Evolutionary conservation across 37 sponge, comb jelly and placozoan species (phyloP).

Genomic region (Cliona cf. orientalis): DNA sequence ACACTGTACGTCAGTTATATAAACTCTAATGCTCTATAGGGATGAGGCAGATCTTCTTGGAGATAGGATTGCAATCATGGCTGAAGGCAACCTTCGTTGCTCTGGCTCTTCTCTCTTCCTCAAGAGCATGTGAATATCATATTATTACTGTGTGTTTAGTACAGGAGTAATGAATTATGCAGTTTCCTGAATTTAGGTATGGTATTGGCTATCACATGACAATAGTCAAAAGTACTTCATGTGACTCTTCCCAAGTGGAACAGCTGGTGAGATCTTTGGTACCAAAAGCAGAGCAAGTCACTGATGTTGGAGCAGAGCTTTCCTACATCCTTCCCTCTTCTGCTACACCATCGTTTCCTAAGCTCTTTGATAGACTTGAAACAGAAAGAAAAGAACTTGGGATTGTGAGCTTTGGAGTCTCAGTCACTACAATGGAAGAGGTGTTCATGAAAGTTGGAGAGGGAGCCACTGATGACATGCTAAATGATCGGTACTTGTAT

Average conservation of each 20-base stretch:
- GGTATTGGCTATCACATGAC: slow-evolving; percentile 98
- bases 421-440: slow-evolving; percentile 83
- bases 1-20: too few relatives aligned
- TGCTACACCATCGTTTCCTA: slow-evolving; percentile 68
- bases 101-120: slow-evolving; percentile 93
- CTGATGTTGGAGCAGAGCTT: slow-evolving; percentile 90
- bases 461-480: slow-evolving; percentile 47
- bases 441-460: slow-evolving; percentile 86
- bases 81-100: slow-evolving; percentile 83
- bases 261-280: slow-evolving; percentile 57
- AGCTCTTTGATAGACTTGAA: slow-evolving; percentile 86
- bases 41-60: slow-evolving; percentile 98
- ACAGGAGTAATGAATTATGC: too few relatives aligned
- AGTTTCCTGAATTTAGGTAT: slow-evolving; percentile 41
- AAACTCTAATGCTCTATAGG: slow-evolving; percentile 58
- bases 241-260: slow-evolving; percentile 66
- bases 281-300: slow-evolving; percentile 53
- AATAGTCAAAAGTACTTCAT: slow-evolving; percentile 75
- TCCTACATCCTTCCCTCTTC: slow-evolving; percentile 85
- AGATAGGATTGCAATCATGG: slow-evolving; percentile 97
- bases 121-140: slow-evolving; percentile 76
- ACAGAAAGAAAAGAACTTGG: too few relatives aligned
- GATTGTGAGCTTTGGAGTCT: slow-evolving; percentile 91
- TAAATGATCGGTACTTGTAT: slow-evolving; percentile 42
- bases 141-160: too few relatives aligned